phyloP scores from a whole-genome alignment of 2,888 invertebrate species.

The Lissonota sp. region DNA sequence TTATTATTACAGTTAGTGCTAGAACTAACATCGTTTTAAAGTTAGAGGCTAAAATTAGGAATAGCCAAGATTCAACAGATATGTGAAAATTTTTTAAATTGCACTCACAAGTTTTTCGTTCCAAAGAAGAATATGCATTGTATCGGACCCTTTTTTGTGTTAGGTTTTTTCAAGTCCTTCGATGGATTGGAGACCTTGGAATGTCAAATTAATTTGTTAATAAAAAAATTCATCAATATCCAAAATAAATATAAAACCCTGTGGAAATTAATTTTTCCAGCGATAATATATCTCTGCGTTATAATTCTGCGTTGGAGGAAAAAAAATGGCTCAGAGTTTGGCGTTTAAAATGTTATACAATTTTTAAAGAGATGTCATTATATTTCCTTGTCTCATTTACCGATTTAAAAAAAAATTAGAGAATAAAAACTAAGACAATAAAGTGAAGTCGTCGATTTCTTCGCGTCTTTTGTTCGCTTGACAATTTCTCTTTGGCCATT shows the following conservation, averaged over 20 bases:
- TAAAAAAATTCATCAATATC: neutral
- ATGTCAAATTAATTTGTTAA: constrained; percentile 68
- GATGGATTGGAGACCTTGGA: constrained; percentile 93
- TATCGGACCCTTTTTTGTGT: constrained; percentile 88
- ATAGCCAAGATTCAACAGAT: too few relatives aligned
- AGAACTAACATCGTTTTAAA: too few relatives aligned
- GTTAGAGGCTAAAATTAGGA: too few relatives aligned
- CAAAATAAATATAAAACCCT: too few relatives aligned
- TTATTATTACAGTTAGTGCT: too few relatives aligned
- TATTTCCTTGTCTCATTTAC: too few relatives aligned
- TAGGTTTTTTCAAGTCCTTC: constrained; percentile 90
- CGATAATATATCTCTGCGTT: too few relatives aligned
- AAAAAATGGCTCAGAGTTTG: too few relatives aligned
- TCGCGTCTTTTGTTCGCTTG: constrained; percentile 17
- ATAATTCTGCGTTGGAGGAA: too few relatives aligned
- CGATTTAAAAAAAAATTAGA: neutral
- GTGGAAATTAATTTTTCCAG: too few relatives aligned
- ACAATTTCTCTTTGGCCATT: constrained; percentile 21
- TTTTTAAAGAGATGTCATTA: too few relatives aligned
- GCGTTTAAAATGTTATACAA: too few relatives aligned
- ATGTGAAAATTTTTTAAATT: constrained; percentile 27
- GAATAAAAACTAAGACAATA: neutral
- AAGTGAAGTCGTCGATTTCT: constrained; percentile 2
- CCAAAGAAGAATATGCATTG: constrained; percentile 98
- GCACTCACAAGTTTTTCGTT: constrained; percentile 96